Conservation (phyloP, 2,888 invertebrate species). For the Pycnomerus fuliginosus region DNA sequence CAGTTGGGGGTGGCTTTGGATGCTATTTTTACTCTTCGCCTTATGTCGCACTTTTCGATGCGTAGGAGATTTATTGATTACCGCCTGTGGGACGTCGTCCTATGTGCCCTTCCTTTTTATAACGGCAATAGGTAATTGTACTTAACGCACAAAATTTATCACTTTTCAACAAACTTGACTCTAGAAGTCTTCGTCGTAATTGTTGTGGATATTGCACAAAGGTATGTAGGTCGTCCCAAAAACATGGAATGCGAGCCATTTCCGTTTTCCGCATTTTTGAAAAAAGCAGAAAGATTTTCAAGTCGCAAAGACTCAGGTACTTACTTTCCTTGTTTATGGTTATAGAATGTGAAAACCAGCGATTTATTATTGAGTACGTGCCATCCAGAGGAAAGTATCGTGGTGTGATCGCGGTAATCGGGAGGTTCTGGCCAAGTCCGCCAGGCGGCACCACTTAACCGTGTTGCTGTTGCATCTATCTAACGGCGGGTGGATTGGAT, state of each 20-base stretch:
- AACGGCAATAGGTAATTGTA: background rate
- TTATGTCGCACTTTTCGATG: slow-evolving; percentile 12
- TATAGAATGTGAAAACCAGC: too few relatives aligned
- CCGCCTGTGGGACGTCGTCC: slow-evolving; percentile 9
- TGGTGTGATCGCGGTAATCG: slow-evolving; percentile 1
- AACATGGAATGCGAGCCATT: too few relatives aligned
- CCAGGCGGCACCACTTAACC: slow-evolving; percentile 41
- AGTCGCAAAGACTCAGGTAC: too few relatives aligned
- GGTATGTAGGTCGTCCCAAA: too few relatives aligned
- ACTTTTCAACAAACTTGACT: background rate
- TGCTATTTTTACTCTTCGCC: slow-evolving; percentile 8
- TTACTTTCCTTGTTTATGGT: too few relatives aligned
- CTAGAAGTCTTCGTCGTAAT: slow-evolving; percentile 2
- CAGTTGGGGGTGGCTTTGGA: background rate
- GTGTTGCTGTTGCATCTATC: slow-evolving; percentile 6
- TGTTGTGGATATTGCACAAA: too few relatives aligned
- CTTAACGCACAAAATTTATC: background rate
- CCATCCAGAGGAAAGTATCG: slow-evolving; percentile 8
- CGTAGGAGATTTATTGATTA: slow-evolving; percentile 17
- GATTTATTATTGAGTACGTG: too few relatives aligned
- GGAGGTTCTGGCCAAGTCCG: slow-evolving; percentile 37
- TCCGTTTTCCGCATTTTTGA: too few relatives aligned
- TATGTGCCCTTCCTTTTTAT: slow-evolving; percentile 7
- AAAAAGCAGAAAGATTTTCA: too few relatives aligned
- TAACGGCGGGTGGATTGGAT: slow-evolving; percentile 5